These are phyloP conservation scores for Pseudomyrmex dendroicus DNA, from an alignment of 1,140 invertebrate species.

Conservation along the genomic window DNA sequence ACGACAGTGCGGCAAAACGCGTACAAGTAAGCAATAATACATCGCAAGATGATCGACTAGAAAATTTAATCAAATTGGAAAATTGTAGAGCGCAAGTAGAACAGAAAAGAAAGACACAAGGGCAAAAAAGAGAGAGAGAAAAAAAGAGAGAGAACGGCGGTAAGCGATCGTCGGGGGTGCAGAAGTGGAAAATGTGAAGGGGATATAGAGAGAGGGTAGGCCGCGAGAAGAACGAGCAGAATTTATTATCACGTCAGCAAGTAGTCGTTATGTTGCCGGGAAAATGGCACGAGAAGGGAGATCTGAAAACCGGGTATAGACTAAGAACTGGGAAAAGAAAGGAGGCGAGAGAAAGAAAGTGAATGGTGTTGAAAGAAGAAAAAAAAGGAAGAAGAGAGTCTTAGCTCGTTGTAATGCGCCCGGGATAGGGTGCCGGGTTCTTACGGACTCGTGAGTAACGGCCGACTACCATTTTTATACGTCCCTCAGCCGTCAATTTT, in stretches of 20 bases:
- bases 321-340: not conserved
- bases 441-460: slow-evolving; percentile 67
- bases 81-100: slow-evolving; percentile 26
- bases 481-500: slow-evolving; percentile 42
- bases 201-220: slow-evolving; percentile 57
- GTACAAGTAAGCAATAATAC: not conserved
- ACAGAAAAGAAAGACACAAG: slow-evolving; percentile 8
- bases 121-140: not conserved
- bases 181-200: slow-evolving; percentile 31
- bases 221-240: slow-evolving; percentile 72
- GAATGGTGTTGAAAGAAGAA: not conserved
- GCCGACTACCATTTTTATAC: slow-evolving; percentile 63
- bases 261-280: slow-evolving; percentile 78
- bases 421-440: slow-evolving; percentile 25
- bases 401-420: slow-evolving; percentile 31
- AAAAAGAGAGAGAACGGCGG: not conserved
- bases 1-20: not conserved
- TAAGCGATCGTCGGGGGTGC: slow-evolving; percentile 32
- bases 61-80: slow-evolving; percentile 34
- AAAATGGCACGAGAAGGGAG: slow-evolving; percentile 65
- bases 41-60: not conserved
- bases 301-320: slow-evolving; percentile 21
- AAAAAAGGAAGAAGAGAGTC: not conserved
- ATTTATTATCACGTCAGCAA: slow-evolving; percentile 81
- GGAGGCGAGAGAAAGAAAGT: not conserved